Conservation (phyloP, 2,113 vertebrate genomes). For the Canis aureus region DNA sequence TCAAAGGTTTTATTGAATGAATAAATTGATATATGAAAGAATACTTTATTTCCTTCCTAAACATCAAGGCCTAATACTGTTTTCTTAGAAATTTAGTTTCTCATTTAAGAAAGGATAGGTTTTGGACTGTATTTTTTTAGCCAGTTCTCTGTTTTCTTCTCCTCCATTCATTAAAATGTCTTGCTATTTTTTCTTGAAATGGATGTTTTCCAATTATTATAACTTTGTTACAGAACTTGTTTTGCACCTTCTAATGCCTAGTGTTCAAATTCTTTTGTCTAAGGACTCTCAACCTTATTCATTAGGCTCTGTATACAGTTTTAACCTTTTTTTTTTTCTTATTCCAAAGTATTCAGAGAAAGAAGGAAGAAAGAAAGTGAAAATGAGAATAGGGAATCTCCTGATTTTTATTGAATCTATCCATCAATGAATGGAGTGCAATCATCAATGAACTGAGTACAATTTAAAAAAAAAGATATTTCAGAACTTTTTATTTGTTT, state of each 20-base stretch:
- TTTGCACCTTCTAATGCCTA: neutral
- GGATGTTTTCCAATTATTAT: neutral
- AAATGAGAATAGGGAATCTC: neutral
- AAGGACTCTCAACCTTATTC: neutral
- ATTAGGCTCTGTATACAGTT: neutral
- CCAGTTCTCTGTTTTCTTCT: neutral
- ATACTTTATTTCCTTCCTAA: neutral
- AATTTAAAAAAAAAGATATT: neutral
- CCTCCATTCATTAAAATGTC: neutral
- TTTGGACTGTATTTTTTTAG: neutral
- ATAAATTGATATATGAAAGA: neutral
- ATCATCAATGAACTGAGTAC: neutral
- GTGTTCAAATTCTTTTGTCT: neutral
- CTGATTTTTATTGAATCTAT: neutral
- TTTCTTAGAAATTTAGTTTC: neutral
- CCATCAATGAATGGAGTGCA: neutral
- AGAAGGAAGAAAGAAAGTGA: neutral
- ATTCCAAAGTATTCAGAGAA: neutral
- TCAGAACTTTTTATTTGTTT: constrained; percentile 41
- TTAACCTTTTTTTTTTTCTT: neutral
- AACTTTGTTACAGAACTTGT: neutral
- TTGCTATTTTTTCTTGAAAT: neutral
- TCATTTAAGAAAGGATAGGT: neutral
- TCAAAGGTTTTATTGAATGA: neutral
- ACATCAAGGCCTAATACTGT: neutral